Conservation (phyloP, 2,888 invertebrate genomes). For the Amphipoea lucens region DNA sequence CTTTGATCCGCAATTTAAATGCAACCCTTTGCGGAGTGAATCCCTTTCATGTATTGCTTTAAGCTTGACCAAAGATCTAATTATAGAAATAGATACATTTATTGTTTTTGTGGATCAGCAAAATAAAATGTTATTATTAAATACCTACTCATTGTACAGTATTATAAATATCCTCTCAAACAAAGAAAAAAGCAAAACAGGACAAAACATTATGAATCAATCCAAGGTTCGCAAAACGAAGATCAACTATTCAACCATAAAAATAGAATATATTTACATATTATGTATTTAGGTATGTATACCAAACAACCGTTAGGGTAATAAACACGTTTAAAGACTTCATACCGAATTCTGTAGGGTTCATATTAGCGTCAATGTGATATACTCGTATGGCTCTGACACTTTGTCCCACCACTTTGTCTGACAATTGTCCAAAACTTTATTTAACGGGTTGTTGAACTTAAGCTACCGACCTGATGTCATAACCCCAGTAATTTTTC, state of each 20-base stretch:
- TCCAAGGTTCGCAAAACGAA: conserved; percentile 15
- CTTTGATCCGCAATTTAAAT: background rate
- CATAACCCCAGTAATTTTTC: conserved; percentile 20
- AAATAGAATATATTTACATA: background rate
- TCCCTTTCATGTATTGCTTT: background rate
- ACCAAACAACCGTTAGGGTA: conserved; percentile 31
- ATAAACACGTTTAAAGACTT: conserved; percentile 27
- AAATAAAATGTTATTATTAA: background rate
- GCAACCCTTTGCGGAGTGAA: background rate
- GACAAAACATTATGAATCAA: background rate
- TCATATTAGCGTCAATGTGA: conserved; percentile 52
- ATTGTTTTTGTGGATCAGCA: background rate
- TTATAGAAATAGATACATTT: background rate
- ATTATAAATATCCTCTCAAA: background rate
- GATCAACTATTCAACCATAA: background rate
- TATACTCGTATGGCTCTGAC: conserved; percentile 31
- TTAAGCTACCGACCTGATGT: conserved; percentile 4
- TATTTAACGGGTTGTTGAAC: conserved; percentile 36
- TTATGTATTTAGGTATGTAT: conserved; percentile 3
- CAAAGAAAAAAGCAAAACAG: background rate
- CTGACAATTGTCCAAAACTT: conserved; percentile 19
- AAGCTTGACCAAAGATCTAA: background rate
- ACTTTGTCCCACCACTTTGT: too few species aligned
- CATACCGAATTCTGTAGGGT: conserved; percentile 8
- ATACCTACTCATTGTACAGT: background rate